These are phyloP conservation scores for Rhinopomastus cyanomelas DNA, from an alignment of 2,113 vertebrate species.

Conservation along the genomic window DNA sequence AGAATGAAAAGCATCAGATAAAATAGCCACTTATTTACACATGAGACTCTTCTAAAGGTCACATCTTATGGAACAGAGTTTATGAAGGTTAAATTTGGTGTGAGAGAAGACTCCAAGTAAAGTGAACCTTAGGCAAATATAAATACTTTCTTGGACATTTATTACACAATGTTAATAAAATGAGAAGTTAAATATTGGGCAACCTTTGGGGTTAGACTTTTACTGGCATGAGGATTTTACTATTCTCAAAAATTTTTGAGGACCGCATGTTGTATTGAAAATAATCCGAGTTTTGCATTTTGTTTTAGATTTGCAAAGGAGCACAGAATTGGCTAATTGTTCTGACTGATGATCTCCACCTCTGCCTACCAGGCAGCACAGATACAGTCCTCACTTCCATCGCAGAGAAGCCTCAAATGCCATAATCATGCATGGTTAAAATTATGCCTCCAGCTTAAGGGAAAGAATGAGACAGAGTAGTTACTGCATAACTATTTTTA, in stretches of 20 bases:
- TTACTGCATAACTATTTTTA: background rate
- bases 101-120: slow-evolving; percentile 45
- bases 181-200: slow-evolving; percentile 15
- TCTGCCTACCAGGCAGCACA: background rate
- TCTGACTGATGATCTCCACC: background rate
- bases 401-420: background rate
- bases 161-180: slow-evolving; percentile 55
- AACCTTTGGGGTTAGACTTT: slow-evolving; percentile 6
- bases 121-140: slow-evolving; percentile 40
- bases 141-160: slow-evolving; percentile 34
- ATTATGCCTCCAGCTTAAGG: background rate
- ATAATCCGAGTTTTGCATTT: background rate
- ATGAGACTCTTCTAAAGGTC: slow-evolving; percentile 42
- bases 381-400: background rate
- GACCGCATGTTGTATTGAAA: background rate
- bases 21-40: background rate
- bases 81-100: slow-evolving; percentile 54
- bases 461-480: background rate
- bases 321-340: background rate
- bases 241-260: background rate
- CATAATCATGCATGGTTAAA: background rate
- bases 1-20: background rate
- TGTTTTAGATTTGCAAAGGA: background rate
- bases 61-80: slow-evolving; percentile 32
- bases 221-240: background rate